Evolutionary conservation across 2,113 vertebrate species (phyloP).

Genomic region (Rhea pennata): DNA sequence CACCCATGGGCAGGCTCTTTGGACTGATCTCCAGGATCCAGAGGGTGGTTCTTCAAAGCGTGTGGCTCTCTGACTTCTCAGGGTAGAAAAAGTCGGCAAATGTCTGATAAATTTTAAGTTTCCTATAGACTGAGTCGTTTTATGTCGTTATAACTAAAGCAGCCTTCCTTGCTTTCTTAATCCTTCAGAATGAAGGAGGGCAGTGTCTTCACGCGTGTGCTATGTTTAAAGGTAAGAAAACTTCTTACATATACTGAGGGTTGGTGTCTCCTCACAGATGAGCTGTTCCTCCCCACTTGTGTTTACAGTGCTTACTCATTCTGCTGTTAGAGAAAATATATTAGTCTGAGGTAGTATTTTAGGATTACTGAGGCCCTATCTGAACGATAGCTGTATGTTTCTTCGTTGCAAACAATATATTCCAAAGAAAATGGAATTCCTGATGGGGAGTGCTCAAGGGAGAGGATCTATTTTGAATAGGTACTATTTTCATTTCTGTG

Average conservation of each 20-base stretch:
- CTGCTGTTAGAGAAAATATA: accelerated
- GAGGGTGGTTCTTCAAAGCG: accelerated
- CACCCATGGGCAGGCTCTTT: accelerated
- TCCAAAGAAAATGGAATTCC: neutral
- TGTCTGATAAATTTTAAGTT: neutral
- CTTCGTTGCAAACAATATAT: neutral
- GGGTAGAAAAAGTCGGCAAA: neutral
- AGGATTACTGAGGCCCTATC: neutral
- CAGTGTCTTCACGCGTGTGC: accelerated
- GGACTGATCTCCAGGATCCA: neutral
- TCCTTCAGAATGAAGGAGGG: neutral
- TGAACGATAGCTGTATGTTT: neutral
- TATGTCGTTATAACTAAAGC: neutral
- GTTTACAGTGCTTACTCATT: neutral
- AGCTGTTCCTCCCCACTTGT: accelerated
- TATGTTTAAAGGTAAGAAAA: neutral
- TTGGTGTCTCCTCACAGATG: accelerated
- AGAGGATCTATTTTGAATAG: accelerated
- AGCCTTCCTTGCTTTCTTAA: neutral
- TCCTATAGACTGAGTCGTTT: neutral
- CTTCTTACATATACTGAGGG: accelerated
- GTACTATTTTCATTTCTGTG: neutral
- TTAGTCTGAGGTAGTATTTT: neutral
- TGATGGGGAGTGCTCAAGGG: accelerated
- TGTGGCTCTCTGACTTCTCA: neutral